Evolutionary conservation across 2,113 vertebrate species (phyloP).

Genomic region (Mesoclemmys tuberculata): DNA sequence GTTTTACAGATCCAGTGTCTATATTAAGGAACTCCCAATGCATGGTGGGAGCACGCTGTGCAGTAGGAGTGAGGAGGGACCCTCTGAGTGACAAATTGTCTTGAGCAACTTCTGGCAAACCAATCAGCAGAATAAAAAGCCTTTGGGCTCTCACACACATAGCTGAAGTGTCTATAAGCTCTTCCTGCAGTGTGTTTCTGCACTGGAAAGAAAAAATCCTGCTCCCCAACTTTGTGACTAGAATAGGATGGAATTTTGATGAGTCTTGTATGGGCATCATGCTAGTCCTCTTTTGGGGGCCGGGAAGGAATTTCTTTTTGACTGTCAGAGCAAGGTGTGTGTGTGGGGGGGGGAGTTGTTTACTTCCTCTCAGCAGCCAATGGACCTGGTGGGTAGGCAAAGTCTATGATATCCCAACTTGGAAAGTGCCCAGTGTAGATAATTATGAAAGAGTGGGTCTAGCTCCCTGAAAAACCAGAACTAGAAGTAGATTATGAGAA

Average conservation of each 20-base stretch:
- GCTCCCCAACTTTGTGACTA: not conserved
- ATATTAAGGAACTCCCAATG: too few relatives aligned
- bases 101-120: too few relatives aligned
- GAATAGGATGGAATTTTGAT: not conserved
- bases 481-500: not conserved
- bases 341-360: not conserved
- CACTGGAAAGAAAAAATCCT: too few relatives aligned
- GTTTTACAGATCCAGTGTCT: too few relatives aligned
- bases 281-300: not conserved
- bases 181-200: too few relatives aligned
- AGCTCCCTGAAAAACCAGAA: not conserved
- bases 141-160: too few relatives aligned
- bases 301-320: not conserved
- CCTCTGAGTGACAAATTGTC: too few relatives aligned
- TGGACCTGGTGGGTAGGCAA: rapidly evolving
- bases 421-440: not conserved
- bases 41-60: too few relatives aligned
- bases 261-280: not conserved
- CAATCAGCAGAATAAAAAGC: too few relatives aligned
- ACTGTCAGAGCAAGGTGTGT: not conserved
- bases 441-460: rapidly evolving
- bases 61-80: too few relatives aligned
- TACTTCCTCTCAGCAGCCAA: not conserved
- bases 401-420: not conserved
- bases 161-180: too few relatives aligned